phyloP scores from a whole-genome alignment of 2,888 invertebrate genomes.

The Eremobia ochroleuca region DNA sequence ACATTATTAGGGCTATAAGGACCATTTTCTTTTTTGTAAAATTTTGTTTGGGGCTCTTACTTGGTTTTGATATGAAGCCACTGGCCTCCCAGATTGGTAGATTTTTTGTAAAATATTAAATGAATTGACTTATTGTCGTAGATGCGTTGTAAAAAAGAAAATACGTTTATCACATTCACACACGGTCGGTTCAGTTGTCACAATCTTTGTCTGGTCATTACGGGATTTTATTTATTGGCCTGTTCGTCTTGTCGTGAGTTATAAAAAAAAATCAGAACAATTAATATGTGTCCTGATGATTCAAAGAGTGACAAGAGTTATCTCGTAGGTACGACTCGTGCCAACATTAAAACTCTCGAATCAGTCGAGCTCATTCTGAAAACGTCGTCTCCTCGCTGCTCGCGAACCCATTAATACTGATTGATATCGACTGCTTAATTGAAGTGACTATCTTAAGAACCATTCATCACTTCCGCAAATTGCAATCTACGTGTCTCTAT shows the following conservation, averaged over 20 bases:
- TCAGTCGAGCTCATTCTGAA: neutral
- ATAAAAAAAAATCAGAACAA: neutral
- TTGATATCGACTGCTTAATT: constrained; percentile 35
- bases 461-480: constrained; percentile 35
- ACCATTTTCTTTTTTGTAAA: too few relatives aligned
- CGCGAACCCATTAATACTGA: constrained; percentile 25
- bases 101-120: too few relatives aligned
- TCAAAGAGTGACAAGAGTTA: neutral
- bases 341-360: neutral
- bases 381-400: neutral
- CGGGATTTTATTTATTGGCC: neutral
- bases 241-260: neutral
- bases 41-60: neutral
- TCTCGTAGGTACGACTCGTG: neutral
- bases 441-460: constrained; percentile 29
- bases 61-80: neutral
- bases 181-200: too few relatives aligned
- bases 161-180: too few relatives aligned
- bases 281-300: neutral
- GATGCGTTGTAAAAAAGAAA: neutral
- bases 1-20: too few relatives aligned
- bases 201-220: neutral
- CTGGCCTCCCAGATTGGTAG: neutral
- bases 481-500: constrained; percentile 21
- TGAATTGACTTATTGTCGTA: neutral